Percentiles rank a stretch among this genome's conserved stretches.
phyloP scores from a whole-genome alignment of 2,888 invertebrate species.

The Ophion ellenae region DNA sequence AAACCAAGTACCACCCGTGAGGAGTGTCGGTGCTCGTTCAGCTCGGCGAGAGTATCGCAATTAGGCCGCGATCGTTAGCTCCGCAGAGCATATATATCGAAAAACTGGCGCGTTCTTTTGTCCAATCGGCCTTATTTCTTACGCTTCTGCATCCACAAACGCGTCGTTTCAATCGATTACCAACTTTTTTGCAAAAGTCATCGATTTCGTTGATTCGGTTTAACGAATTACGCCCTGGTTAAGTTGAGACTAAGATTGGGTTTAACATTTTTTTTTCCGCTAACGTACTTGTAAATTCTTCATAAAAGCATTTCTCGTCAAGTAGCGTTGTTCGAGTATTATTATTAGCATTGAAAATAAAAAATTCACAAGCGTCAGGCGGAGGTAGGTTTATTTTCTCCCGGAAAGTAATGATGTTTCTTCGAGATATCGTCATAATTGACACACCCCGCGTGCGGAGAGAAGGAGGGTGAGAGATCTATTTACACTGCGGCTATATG shows the following conservation, averaged over 20 bases:
- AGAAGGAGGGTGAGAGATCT: background rate
- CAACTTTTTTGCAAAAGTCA: background rate
- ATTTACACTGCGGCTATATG: constrained; percentile 8
- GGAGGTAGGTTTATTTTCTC: background rate
- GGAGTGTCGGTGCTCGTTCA: constrained; percentile 49
- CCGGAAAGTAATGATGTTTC: background rate
- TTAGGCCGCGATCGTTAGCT: constrained; percentile 66
- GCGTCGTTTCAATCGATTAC: too few species aligned
- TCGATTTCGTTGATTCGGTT: too few species aligned
- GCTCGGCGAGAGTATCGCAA: constrained; percentile 58
- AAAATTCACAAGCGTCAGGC: background rate
- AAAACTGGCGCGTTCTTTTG: constrained; percentile 14
- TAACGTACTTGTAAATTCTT: too few species aligned
- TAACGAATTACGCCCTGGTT: too few species aligned
- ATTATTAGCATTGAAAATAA: background rate
- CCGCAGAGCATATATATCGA: constrained; percentile 14
- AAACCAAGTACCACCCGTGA: constrained; percentile 39
- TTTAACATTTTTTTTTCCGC: too few species aligned
- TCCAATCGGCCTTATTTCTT: constrained; percentile 12
- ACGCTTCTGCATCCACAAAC: constrained; percentile 18
- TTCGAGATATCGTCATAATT: constrained; percentile 18
- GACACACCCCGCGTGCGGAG: background rate
- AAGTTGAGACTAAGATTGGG: too few species aligned
- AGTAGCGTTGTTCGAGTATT: too few species aligned
- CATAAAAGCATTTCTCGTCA: too few species aligned